A percentile compares a stretch with the other conserved stretches of the same genome.
Conservation (phyloP, 1,140 invertebrate genomes). For the Leptopilina boulardi region DNA sequence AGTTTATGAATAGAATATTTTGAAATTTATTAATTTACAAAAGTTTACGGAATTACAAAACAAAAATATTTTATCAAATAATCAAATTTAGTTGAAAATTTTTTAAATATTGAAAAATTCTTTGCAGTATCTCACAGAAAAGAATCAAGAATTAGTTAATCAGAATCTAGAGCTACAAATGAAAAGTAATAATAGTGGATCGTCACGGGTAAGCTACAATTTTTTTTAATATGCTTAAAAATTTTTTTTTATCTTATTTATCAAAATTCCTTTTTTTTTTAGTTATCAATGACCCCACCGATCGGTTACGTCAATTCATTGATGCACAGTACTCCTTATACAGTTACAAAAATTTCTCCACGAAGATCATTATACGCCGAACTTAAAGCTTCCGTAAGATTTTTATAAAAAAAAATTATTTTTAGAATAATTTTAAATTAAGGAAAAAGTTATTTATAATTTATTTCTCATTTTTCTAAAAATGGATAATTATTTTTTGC, state of each 20-base stretch:
- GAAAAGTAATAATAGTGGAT: slow-evolving; percentile 22
- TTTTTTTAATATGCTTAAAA: background rate
- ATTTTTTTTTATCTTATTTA: background rate
- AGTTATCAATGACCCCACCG: slow-evolving; percentile 47
- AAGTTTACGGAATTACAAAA: too few relatives aligned
- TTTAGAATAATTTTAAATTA: background rate
- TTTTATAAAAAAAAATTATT: background rate
- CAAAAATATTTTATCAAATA: too few relatives aligned
- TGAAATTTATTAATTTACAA: too few relatives aligned
- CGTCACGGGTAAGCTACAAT: background rate
- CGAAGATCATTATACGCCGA: slow-evolving; percentile 51
- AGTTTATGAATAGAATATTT: too few relatives aligned
- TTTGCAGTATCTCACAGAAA: slow-evolving; percentile 44
- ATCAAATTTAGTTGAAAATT: background rate
- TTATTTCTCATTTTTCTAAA: background rate
- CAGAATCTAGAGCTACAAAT: slow-evolving; percentile 43
- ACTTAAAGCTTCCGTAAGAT: slow-evolving; percentile 57
- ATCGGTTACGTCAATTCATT: slow-evolving; percentile 34
- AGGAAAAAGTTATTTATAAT: too few relatives aligned
- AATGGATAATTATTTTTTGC: background rate
- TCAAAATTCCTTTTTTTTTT: slow-evolving; percentile 18
- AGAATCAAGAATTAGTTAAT: slow-evolving; percentile 46
- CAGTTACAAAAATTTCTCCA: background rate
- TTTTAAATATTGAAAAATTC: background rate
- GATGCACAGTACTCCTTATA: slow-evolving; percentile 47